Base-by-base conservation (phyloP, 2,113 vertebrate species). In the Aythya baeri region DNA sequence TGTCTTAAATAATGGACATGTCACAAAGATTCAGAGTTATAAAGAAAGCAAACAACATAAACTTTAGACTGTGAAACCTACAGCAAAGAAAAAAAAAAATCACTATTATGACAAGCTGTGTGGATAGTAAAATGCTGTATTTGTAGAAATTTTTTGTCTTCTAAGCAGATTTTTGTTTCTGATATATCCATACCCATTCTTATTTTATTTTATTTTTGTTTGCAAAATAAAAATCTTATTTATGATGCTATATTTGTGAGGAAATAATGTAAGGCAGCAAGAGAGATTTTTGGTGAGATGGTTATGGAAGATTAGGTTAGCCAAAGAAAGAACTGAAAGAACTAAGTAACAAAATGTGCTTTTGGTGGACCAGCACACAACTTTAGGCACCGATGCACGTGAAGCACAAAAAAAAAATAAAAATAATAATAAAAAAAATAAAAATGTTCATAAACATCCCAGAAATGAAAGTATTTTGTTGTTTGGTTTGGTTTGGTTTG, bases 1-100 rank as follows among this genome's bases (percentile, higher is more conserved):
- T 93, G 81, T 81, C 38, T 88, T 87, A 94, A 94, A 76, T 71
- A 88, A 77, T 2, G 12, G 72, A 85, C 2, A 55, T 74, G 96
- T 95, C 76, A 72, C 59, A 89, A 43, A 71, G 32, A 43, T 55
- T 84, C 29, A 84, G 83, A 75, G 7, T n/a, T 73, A 25, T 13
- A 80, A 91, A 85, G 71, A 80, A 66, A 25, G 52, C 6, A 6
- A 17, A 63, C 57, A 18, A 21, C 3, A 23, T n/a, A 57, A 15
- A 63, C 5, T 92, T 76, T 44, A 67, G 25, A 76, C 41, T 57
- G 26, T 52, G 62, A 65, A 49, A 21, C 4, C 7, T 73, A 38
- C 6, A 57, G 34, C 9, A 78, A 67, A 17, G 11, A 5, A 18
- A 7, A 27, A 18, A 61, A 18, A 61, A 70, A 57, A n/a, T 43